Evolutionary conservation across 1,140 invertebrate genomes (phyloP).

Genomic region (Triops cancriformis): DNA sequence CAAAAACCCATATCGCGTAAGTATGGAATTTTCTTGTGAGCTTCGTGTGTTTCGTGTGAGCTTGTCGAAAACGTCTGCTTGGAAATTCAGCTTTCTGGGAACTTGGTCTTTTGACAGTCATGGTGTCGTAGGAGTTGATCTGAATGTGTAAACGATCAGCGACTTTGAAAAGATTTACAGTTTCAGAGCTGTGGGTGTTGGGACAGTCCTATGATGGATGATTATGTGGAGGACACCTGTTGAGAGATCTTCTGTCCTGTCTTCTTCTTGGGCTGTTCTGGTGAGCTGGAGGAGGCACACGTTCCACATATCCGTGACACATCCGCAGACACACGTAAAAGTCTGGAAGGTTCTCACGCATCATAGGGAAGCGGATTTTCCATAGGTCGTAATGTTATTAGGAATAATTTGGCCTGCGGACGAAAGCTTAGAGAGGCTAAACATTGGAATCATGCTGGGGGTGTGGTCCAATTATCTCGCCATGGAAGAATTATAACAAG

Average conservation of each 20-base stretch:
- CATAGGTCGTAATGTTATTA: not conserved
- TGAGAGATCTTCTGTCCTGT: not conserved
- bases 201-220: not conserved
- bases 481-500: not conserved
- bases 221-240: not conserved
- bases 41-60: no score
- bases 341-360: not conserved
- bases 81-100: not conserved
- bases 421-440: not conserved
- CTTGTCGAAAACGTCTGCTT: not conserved
- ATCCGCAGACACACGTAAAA: not conserved
- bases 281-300: not conserved
- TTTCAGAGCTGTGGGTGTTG: not conserved
- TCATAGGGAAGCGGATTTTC: not conserved
- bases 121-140: not conserved
- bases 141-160: conserved; percentile 6
- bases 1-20: not conserved
- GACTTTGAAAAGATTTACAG: not conserved
- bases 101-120: not conserved
- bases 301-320: not conserved
- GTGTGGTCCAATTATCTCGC: conserved; percentile 8
- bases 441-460: conserved; percentile 12
- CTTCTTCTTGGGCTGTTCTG: not conserved
- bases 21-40: not conserved
- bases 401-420: not conserved